Base-by-base conservation (phyloP, 2,888 invertebrate genomes). In the Spisula subtruncata region DNA sequence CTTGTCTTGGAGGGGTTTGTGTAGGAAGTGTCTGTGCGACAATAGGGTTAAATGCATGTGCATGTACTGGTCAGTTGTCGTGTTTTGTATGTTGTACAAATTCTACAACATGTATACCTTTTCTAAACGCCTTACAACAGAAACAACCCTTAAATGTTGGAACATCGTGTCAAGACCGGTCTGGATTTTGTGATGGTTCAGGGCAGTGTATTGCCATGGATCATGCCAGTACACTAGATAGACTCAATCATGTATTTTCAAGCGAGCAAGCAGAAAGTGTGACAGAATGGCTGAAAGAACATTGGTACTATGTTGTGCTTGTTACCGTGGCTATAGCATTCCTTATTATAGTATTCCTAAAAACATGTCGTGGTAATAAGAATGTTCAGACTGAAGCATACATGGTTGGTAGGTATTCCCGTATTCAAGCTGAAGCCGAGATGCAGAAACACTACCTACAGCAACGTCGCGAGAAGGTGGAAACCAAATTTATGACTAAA, bases 21-120 rank as follows among this genome's bases (percentile, higher is more conserved):
- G 56, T 82, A 46, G 89, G 90, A 12, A 93, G 90, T 66, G 88
- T 94, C 0, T 95, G 95, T 87, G 79, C 88, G 0, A 87, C 86
- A 29, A 81, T 90, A n/a, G 89, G 90, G n/a, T 54, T 92, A 16
- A 35, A n/a, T 0, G 84, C 90, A 4, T 95, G 95, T 89, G 71
- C 89, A 16, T 95, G 95, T 88, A 20, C 48, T 29, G 83, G 60
- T 1, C 29, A 51, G 12, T 41, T 90, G 79, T 84, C 85, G 51
- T 95, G 95, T 85, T 85, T 89, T 54, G 81, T 94, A 2, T 95
- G 95, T 83, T 95, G 95, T 86, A 81, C 66, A 41, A 60, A 87
- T 51, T 80, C 85, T 35, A 81, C 87, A 10, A 25, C 81, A 12
- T 95, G 95, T 83, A 29, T 54, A 41, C 91, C 93, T 1, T 88